These are phyloP conservation scores for Oryzias dopingdopingensis DNA, from an alignment of 2,797 vertebrate species.

Conservation along the genomic window DNA sequence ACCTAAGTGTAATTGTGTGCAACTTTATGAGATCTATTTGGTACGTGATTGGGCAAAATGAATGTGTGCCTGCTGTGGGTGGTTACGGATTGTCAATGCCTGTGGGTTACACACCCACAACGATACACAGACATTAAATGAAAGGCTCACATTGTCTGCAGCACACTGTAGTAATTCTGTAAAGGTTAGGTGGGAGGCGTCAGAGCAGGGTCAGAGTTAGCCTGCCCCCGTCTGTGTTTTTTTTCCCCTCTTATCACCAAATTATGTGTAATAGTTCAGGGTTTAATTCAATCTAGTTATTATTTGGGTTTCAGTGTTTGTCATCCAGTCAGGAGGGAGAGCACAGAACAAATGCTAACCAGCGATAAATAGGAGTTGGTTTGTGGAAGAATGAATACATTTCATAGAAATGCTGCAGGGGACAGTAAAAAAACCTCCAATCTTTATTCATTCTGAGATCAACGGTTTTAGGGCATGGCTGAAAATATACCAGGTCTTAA, in stretches of 20 bases:
- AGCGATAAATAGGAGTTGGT: not conserved
- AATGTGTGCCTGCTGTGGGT: conserved; percentile 13
- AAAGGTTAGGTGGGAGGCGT: conserved; percentile 42
- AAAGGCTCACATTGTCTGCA: conserved; percentile 31
- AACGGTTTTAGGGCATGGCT: no score
- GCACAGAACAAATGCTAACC: conserved; percentile 6
- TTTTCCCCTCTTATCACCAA: conserved; percentile 35
- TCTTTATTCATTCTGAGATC: not conserved
- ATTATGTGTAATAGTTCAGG: conserved; percentile 46
- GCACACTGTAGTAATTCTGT: conserved; percentile 24
- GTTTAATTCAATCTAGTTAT: conserved; percentile 55
- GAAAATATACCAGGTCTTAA: no score
- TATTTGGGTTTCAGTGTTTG: conserved; percentile 43
- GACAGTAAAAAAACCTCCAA: no score
- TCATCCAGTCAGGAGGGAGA: conserved; percentile 19
- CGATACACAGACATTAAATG: conserved; percentile 23
- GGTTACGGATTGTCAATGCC: conserved; percentile 15
- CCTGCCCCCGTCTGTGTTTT: conserved; percentile 34
- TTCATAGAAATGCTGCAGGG: no score
- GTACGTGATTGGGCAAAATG: conserved; percentile 44
- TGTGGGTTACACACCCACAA: conserved; percentile 12
- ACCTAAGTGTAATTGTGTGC: conserved; percentile 58
- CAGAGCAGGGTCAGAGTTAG: conserved; percentile 29
- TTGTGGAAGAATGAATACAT: not conserved
- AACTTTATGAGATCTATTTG: conserved; percentile 66